Conservation (phyloP, 2,797 vertebrate genomes). For the Oophaga sylvatica region DNA sequence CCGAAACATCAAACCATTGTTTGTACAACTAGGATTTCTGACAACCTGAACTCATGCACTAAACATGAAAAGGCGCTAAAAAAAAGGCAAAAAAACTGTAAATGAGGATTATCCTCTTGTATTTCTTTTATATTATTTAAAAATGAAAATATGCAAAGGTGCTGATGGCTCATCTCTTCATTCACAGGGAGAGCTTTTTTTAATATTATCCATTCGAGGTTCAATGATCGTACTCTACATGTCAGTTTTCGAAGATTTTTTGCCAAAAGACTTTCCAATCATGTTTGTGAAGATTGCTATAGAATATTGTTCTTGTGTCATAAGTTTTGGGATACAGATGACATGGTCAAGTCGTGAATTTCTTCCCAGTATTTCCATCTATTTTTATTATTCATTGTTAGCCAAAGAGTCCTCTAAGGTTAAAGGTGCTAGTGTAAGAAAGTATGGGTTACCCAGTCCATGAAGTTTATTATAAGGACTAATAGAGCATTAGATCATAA, state of each 20-base stretch:
- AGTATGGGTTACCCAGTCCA: background rate
- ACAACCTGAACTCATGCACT: slow-evolving; percentile 53
- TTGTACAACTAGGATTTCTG: slow-evolving; percentile 37
- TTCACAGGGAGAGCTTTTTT: slow-evolving; percentile 65
- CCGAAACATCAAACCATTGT: slow-evolving; percentile 46
- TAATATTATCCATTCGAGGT: slow-evolving; percentile 62
- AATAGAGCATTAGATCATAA: background rate
- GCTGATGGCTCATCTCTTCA: slow-evolving; percentile 74
- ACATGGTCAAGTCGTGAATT: slow-evolving; percentile 9
- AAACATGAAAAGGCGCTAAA: slow-evolving; percentile 61
- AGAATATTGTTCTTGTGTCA: background rate
- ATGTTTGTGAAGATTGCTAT: slow-evolving; percentile 54
- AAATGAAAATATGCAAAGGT: slow-evolving; percentile 77
- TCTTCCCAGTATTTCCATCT: background rate
- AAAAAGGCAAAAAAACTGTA: slow-evolving; percentile 12
- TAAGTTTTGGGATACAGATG: background rate
- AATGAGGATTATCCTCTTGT: slow-evolving; percentile 57
- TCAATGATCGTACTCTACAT: slow-evolving; percentile 62
- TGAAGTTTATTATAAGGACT: background rate
- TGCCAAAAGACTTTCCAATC: slow-evolving; percentile 41
- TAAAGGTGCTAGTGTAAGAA: slow-evolving; percentile 12
- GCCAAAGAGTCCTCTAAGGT: slow-evolving; percentile 29
- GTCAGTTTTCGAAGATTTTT: slow-evolving; percentile 51
- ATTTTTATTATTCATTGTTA: slow-evolving; percentile 5
- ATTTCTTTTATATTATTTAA: slow-evolving; percentile 59